Evolutionary conservation across 2,797 vertebrate genomes (phyloP).

Genomic region (Cryptoprocta ferox): DNA sequence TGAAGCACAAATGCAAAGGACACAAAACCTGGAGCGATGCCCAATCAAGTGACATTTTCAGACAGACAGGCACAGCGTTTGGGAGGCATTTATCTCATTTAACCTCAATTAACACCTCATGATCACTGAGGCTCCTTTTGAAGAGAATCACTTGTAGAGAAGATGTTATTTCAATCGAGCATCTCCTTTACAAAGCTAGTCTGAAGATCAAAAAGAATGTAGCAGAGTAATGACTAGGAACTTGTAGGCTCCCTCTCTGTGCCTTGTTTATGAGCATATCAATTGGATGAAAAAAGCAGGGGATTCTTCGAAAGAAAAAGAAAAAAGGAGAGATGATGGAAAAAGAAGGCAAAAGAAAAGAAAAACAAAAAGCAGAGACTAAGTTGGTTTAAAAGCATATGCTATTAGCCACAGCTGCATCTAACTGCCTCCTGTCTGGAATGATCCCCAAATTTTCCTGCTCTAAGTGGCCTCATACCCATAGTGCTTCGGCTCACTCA

Average conservation of each 20-base stretch:
- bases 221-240: neutral
- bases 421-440: neutral
- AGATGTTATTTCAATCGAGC: neutral
- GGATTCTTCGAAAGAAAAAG: neutral
- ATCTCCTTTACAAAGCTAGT: conserved; percentile 20
- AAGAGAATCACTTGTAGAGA: neutral
- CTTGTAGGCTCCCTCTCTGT: conserved; percentile 8
- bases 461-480: neutral
- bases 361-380: neutral
- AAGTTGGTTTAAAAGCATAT: neutral
- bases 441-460: neutral
- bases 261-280: neutral
- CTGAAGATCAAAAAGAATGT: neutral
- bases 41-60: neutral
- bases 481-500: neutral
- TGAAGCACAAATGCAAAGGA: neutral
- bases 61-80: neutral
- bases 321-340: neutral
- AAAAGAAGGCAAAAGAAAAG: neutral
- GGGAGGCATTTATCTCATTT: neutral
- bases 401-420: neutral
- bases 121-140: neutral
- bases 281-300: neutral
- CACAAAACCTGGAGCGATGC: neutral
- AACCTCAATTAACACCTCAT: neutral